Evolutionary conservation across 2,888 invertebrate species (phyloP).

Genomic region (Deilephila elpenor): DNA sequence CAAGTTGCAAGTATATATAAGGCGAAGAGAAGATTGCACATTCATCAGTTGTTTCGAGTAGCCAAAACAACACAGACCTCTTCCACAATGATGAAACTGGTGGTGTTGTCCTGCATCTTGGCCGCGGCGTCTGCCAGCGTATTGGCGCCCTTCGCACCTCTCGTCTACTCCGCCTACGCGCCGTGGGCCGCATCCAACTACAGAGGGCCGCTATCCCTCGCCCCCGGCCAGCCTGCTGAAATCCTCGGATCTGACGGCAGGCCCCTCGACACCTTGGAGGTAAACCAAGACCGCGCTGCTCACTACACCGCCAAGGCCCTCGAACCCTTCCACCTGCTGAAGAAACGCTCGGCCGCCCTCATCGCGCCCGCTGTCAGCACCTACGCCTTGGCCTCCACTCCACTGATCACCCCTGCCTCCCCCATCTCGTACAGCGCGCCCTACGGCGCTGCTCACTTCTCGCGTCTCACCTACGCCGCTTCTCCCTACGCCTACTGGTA

Average conservation of each 20-base stretch:
- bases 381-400: slow-evolving; percentile 44
- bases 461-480: slow-evolving; percentile 59
- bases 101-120: slow-evolving; percentile 86
- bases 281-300: slow-evolving; percentile 73
- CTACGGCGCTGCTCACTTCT: slow-evolving; percentile 40
- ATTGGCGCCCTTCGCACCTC: slow-evolving; percentile 43
- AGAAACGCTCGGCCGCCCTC: slow-evolving; percentile 62
- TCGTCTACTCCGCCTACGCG: slow-evolving; percentile 39
- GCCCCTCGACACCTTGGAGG: slow-evolving; percentile 74
- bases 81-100: slow-evolving; percentile 80
- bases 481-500: slow-evolving; percentile 55
- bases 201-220: slow-evolving; percentile 43
- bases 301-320: slow-evolving; percentile 67
- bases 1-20: slow-evolving; percentile 68
- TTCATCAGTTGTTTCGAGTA: slow-evolving; percentile 69
- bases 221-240: slow-evolving; percentile 74
- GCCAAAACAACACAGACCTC: slow-evolving; percentile 76
- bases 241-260: slow-evolving; percentile 72
- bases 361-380: slow-evolving; percentile 37
- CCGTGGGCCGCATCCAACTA: slow-evolving; percentile 11
- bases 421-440: slow-evolving; percentile 47
- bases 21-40: slow-evolving; percentile 42
- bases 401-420: slow-evolving; percentile 47
- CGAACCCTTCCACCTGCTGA: slow-evolving; percentile 57
- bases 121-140: slow-evolving; percentile 80